Percentiles rank a stretch among this genome's conserved stretches.
These are phyloP conservation scores for Hirudo medicinalis DNA, from an alignment of 1,140 invertebrate genomes.

Conservation along the genomic window DNA sequence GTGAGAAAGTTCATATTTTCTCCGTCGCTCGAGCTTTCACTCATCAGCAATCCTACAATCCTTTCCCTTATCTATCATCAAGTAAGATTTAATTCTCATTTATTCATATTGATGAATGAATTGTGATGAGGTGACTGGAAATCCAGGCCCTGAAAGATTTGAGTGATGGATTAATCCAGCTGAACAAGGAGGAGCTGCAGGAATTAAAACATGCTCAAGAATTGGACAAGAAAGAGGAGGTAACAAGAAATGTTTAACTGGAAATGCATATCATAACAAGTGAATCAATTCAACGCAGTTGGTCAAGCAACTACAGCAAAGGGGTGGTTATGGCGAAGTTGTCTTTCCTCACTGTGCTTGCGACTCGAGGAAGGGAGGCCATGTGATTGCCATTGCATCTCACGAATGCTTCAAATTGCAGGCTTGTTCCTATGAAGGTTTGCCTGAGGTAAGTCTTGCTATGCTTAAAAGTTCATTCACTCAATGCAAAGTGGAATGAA, in stretches of 20 bases:
- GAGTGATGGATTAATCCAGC: slow-evolving; percentile 3
- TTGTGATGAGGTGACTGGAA: not conserved
- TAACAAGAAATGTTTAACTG: too few relatives aligned
- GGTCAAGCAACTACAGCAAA: slow-evolving; percentile 35
- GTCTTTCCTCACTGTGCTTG: slow-evolving; percentile 86
- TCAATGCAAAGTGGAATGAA: too few relatives aligned
- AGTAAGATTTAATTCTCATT: too few relatives aligned
- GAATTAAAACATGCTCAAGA: too few relatives aligned
- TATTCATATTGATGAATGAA: not conserved
- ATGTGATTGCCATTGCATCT: slow-evolving; percentile 67
- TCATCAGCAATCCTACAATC: too few relatives aligned
- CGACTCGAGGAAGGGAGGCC: slow-evolving; percentile 79
- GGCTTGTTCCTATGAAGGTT: slow-evolving; percentile 74
- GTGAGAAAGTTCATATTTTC: not conserved
- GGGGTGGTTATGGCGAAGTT: slow-evolving; percentile 80
- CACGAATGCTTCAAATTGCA: slow-evolving; percentile 64
- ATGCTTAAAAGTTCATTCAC: too few relatives aligned
- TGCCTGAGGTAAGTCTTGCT: slow-evolving; percentile 40
- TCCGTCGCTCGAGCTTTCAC: too few relatives aligned
- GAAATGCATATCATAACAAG: not conserved
- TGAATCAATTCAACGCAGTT: not conserved
- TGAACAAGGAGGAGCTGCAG: not conserved
- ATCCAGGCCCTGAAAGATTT: not conserved
- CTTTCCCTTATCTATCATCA: too few relatives aligned
- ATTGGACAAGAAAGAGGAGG: too few relatives aligned